These are phyloP conservation scores for Phenganax marumi DNA, from an alignment of 92 coral and sea anemone genomes.

Conservation along the genomic window DNA sequence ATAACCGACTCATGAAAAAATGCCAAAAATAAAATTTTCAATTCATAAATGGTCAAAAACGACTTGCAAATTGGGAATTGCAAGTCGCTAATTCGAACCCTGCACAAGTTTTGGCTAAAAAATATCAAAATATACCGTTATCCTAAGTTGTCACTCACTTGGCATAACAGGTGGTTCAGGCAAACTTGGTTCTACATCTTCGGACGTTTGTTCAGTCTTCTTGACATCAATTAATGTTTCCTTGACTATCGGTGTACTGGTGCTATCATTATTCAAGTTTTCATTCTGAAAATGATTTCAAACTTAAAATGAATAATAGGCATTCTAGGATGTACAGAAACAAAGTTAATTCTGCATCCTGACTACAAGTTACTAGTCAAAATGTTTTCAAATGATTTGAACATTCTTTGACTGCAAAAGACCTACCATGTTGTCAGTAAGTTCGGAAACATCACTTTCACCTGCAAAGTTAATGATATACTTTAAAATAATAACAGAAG, in stretches of 20 bases:
- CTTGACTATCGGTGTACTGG: background rate
- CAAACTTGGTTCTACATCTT: background rate
- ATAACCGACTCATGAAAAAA: no score
- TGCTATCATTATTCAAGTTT: background rate
- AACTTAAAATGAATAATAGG: background rate
- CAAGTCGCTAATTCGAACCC: no score
- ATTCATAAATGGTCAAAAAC: no score
- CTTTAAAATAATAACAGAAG: background rate
- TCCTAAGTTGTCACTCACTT: no score
- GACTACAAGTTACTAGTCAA: no score
- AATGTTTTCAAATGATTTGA: no score
- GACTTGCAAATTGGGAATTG: no score
- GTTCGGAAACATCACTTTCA: background rate
- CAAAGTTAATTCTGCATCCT: background rate
- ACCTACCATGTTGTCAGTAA: constrained; percentile 1
- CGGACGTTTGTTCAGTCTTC: background rate
- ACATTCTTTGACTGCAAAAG: background rate
- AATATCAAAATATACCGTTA: no score
- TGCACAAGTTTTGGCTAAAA: no score
- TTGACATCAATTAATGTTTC: background rate
- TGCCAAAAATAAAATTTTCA: no score
- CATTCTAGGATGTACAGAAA: no score
- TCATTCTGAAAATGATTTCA: background rate
- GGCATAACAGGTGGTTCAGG: no score
- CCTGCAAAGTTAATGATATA: background rate